Conservation (phyloP, 2,797 vertebrate genomes). For the Pyrocephalus nanus region DNA sequence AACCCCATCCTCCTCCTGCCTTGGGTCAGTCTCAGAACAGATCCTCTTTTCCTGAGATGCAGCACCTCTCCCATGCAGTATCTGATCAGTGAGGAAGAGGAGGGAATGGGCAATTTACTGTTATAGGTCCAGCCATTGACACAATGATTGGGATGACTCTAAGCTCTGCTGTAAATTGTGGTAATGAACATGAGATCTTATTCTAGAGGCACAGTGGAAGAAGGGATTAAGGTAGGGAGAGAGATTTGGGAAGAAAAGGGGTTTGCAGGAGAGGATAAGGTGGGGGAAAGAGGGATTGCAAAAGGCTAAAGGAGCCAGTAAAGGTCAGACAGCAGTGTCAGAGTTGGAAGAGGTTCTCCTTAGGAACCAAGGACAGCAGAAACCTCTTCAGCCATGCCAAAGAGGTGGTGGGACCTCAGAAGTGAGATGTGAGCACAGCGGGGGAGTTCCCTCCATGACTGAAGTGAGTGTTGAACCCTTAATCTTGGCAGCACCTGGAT, state of each 20-base stretch:
- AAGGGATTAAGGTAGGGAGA: not conserved
- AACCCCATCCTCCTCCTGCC: not conserved
- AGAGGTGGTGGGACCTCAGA: not conserved
- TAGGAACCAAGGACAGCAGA: not conserved
- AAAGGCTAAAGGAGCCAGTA: not conserved
- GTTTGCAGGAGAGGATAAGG: not conserved
- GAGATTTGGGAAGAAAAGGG: not conserved
- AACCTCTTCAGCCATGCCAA: not conserved
- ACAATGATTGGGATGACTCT: not conserved
- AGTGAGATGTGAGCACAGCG: not conserved
- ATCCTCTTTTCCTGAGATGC: not conserved
- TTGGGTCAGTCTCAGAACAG: not conserved
- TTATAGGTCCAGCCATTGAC: not conserved
- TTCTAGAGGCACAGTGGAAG: not conserved
- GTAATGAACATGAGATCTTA: not conserved
- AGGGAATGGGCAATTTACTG: not conserved
- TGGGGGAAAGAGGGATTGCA: not conserved
- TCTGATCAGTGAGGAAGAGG: not conserved
- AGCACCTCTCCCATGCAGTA: not conserved
- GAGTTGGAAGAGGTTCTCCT: not conserved
- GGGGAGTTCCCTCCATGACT: not conserved
- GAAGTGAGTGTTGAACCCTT: rapidly evolving
- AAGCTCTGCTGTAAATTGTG: not conserved
- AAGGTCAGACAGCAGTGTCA: not conserved
- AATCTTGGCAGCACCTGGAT: not conserved